These are phyloP conservation scores for Sternotherus odoratus DNA, from an alignment of 2,797 vertebrate genomes.

Conservation along the genomic window DNA sequence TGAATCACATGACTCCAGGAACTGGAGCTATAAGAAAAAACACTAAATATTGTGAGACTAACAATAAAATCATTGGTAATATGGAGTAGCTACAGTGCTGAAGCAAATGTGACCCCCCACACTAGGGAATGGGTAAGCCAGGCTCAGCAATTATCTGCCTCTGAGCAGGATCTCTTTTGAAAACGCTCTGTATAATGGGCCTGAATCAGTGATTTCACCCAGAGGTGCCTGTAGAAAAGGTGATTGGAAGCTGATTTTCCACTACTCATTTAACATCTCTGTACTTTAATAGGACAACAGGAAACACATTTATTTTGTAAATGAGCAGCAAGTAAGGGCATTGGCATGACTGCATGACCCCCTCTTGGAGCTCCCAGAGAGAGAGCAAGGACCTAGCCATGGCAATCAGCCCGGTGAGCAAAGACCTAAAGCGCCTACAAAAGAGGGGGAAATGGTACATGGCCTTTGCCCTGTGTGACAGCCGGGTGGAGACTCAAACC, in stretches of 20 bases:
- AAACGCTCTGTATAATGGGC: slow-evolving; percentile 4
- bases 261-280: not conserved
- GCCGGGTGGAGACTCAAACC: not conserved
- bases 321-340: not conserved
- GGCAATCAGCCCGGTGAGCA: not conserved
- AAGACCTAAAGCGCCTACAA: not conserved
- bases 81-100: not conserved
- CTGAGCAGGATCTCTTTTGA: slow-evolving; percentile 10
- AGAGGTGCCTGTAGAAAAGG: not conserved
- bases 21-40: not conserved
- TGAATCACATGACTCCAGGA: not conserved
- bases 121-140: not conserved
- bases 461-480: not conserved
- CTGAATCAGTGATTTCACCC: not conserved
- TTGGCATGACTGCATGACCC: slow-evolving; percentile 4
- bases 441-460: not conserved
- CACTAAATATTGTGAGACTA: not conserved
- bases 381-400: not conserved
- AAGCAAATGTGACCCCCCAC: not conserved
- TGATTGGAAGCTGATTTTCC: not conserved
- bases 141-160: not conserved
- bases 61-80: not conserved
- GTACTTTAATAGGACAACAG: slow-evolving; percentile 41
- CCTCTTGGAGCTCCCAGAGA: not conserved
- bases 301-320: slow-evolving; percentile 34